Evolutionary conservation across 2,113 vertebrate genomes (phyloP), one percentile per base, ranked within the genome.

Genomic region (Loxodonta africana): DNA sequence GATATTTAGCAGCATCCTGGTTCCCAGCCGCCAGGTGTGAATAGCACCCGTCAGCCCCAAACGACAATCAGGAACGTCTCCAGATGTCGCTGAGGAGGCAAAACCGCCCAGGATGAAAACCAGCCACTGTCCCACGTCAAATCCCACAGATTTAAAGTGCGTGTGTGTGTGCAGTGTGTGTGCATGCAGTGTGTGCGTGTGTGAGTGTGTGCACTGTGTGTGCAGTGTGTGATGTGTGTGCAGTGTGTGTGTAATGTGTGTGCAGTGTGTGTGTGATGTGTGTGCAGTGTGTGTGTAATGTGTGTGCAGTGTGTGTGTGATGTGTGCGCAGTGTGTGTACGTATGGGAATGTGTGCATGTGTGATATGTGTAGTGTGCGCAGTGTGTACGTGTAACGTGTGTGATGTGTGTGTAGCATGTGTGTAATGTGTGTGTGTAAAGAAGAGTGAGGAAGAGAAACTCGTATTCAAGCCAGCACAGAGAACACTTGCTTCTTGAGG

Each of bases 101-200:
- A 1, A 18, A 48, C 0, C 17, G n/a, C 10, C 14, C 5, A 9
- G 10, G 2, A 2, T 4, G 44, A 51, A 28, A 46, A 25, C 25
- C 44, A 77, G 14, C 5, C 12, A 48, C 14, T 33, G 2, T 30
- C 53, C 18, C 26, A 53, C 20, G 74, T 17, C 10, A 53, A 37
- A 28, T 28, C 41, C 48, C 46, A 57, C 1, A 46, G 15, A 83
- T 83, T 6, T 44, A 33, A 65, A 60, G 60, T 77, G 28, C 41
- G 25, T 15, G 2, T 15, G n/a, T 44, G 26, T 53, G 44, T 9
- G n/a, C 37, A 37, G 37, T 9, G 2, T 10, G 23, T 8, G 1
- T 41, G n/a, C 65, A 18, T 37, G 37, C 37, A 37, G 37, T 12
- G 53, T 48, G 48, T 10, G 5, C 48, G 6, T 10, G 48, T 7